phyloP scores from a whole-genome alignment of 2,113 vertebrate species.

The Cranoglanis bouderius region DNA sequence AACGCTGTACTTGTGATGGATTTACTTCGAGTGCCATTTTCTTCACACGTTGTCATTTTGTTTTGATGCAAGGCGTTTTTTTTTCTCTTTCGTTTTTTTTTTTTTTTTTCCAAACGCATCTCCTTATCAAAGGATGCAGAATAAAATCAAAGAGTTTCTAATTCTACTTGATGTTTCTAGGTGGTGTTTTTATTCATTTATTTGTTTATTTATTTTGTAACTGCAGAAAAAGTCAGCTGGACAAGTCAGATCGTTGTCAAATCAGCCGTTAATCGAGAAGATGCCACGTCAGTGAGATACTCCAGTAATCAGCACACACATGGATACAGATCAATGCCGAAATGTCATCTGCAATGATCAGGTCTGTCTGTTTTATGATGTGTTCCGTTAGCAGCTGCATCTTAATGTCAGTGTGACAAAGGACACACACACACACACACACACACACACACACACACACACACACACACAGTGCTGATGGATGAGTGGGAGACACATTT shows the following conservation, averaged over 20 bases:
- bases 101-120: background rate
- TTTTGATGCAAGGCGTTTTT: background rate
- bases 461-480: background rate
- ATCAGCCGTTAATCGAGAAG: slow-evolving; percentile 10
- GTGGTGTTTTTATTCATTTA: background rate
- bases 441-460: background rate
- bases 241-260: background rate
- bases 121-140: background rate
- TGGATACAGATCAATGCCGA: background rate
- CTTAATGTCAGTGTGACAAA: slow-evolving; percentile 13
- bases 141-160: background rate
- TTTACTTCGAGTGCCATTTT: slow-evolving; percentile 41
- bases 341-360: background rate
- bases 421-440: background rate
- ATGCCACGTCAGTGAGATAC: background rate
- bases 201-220: background rate
- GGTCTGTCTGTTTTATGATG: background rate
- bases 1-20: slow-evolving; percentile 54
- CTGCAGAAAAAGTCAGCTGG: background rate
- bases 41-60: slow-evolving; percentile 31
- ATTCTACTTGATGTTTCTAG: slow-evolving; percentile 38
- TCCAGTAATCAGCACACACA: background rate
- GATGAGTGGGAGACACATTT: background rate
- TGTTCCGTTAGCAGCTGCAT: background rate
- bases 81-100: background rate